Evolutionary conservation across 30 jellyfish, hydroid and myxozoan genomes (phyloP).

Genomic region (Nemopilema nomurai): DNA sequence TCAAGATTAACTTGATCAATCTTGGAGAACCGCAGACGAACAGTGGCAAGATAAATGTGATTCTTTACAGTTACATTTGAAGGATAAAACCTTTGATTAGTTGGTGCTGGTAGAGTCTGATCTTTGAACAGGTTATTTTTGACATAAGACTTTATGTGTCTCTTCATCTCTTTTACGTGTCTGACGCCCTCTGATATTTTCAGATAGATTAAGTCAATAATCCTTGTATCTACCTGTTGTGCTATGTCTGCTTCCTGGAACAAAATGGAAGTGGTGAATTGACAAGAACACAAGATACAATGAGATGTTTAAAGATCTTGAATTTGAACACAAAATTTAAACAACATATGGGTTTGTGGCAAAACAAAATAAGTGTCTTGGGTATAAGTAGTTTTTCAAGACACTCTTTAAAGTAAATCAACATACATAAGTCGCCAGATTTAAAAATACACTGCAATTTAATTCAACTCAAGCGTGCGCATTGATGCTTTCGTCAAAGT

Average conservation of each 20-base stretch:
- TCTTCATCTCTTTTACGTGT: conserved; percentile 37
- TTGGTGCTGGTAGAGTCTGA: conserved; percentile 3
- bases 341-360: neutral
- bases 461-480: conserved; percentile 42
- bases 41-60: conserved; percentile 25
- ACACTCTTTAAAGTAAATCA: conserved; percentile 34
- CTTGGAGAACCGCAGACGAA: conserved; percentile 32
- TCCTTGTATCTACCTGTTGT: conserved; percentile 15
- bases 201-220: conserved; percentile 1
- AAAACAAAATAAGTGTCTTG: neutral
- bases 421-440: conserved; percentile 14
- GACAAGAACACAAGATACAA: conserved; percentile 1
- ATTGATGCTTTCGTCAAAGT: conserved; percentile 8
- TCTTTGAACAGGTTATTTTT: conserved; percentile 18
- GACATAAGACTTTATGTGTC: conserved; percentile 24
- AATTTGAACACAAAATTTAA: neutral
- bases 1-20: conserved; percentile 32
- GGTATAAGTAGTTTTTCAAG: neutral
- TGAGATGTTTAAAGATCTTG: conserved; percentile 7
- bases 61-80: conserved; percentile 10
- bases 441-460: conserved; percentile 11
- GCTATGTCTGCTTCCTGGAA: conserved; percentile 23
- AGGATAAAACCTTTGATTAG: conserved; percentile 27
- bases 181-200: conserved; percentile 31
- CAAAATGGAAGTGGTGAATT: conserved; percentile 15